Base-by-base conservation (phyloP, 2,888 invertebrate species). In the Cryptops parisi region DNA sequence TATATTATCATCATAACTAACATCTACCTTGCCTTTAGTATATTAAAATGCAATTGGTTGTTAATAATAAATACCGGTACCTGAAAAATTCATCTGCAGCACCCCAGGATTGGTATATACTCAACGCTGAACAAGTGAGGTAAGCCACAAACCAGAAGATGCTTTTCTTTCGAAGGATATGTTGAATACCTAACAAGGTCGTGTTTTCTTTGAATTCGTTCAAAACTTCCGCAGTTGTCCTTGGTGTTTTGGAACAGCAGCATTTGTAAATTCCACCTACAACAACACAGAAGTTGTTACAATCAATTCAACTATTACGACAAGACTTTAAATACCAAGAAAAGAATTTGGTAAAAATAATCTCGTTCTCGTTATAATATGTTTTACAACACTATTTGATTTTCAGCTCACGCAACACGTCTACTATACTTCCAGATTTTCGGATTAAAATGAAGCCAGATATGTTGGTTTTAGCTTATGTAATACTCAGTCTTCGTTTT, bases 131-230 rank as follows among this genome's bases (percentile, higher is more conserved):
- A 38, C 38, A 49, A 2, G 6, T 17, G 12, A 33, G 15, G 39
- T 49, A 49, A 22, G 40, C 38, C 2, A 49, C 12, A 5, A 17
- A 21, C 49, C 49, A 49, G 23, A 2, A 39, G 2, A 49, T 17
- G 22, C 49, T 49, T n/a, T 49, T 49, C 15, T 40, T 38, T 23
- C 23, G 33, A 6, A 49, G 39, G 19, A 49, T 25, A 23, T 49
- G 38, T 17, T 27, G 6, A 21, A 49, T 17, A 1, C 49, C 49
- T 21, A 39, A 21, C 39, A 49, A 17, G 3, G 49, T 49, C 15
- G 49, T 49, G 4, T 5, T 49, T 4, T 49, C 22, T 3, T 15
- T 4, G 17, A 49, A 49, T 4, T 49, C 5, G 2, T 3, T 6
- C 2, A 49, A 22, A 15, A 49, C 49, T 39, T 47, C 33, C 33